Evolutionary conservation across 2,113 vertebrate species (phyloP), one percentile per base, ranked within the genome.

Genomic region (Pygoscelis antarcticus): DNA sequence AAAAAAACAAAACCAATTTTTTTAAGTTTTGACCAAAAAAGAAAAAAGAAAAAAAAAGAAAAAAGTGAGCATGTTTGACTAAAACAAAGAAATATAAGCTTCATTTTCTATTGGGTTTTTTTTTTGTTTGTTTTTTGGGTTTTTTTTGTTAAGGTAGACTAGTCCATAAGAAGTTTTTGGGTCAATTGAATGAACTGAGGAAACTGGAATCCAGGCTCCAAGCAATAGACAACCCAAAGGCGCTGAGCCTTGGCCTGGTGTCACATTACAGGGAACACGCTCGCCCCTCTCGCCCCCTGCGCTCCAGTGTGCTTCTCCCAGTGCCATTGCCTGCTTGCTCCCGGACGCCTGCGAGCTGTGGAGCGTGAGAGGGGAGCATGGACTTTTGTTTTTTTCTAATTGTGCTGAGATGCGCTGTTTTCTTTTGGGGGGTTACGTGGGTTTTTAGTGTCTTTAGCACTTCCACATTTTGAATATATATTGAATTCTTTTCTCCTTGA

Each of bases 1-100:
- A 22, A 27, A 82, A 65, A 97, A 75, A 88, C 9, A 76, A 93
- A 93, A 46, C 29, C 62, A 94, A 93, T 95, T 97, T 95, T 98
- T 98, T 98, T 97, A 98, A 97, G 97, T 99, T 99, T 98, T 93
- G 98, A 99, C 99, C 99, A 99, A 99, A 99, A 99, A 98, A 85
- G 3, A 36, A 69, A 87, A 61, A 85, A 40, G 13, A 95, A 44
- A 44, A 65, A 78, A 71, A 80, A 77, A 51, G 9, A 60, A 85
- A 86, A 92, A 89, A 89, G 60, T 87, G 90, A 97, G 89, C 86
- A 79, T 81, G 89, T 96, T 97, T 85, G 72, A 90, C 80, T 95
- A 93, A 97, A 97, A 97, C 89, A 96, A 97, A 95, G 90, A 96
- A 94, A 97, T 97, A 97, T 90, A 97, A 95, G 89, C 79, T 97